Base-by-base conservation (phyloP, 2,888 invertebrate species). In the Gryllus longicercus region DNA sequence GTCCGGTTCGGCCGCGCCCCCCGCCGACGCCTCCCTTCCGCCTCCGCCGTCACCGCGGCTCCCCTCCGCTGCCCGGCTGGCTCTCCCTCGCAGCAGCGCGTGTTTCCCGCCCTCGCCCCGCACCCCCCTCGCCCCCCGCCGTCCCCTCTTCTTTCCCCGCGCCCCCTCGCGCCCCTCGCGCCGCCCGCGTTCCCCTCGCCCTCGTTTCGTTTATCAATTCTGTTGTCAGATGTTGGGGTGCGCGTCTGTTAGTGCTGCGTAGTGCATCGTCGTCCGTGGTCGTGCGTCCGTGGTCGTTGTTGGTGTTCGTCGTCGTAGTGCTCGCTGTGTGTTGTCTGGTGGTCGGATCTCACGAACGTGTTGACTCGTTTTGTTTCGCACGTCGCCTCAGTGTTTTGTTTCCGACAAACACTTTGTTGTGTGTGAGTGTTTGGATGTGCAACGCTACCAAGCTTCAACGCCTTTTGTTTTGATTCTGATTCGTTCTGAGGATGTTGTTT, bases 251-350 rank as follows among this genome's bases (percentile, higher is more conserved):
- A 74, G 75, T 79, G 78, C 50, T 77, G 74, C 51, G 78, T 74
- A 75, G 78, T 79, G 78, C 63, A 63, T 63, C 63, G 63, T 63
- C 63, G 63, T 63, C 63, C 63, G 79, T 79, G 79, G 63, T 79
- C 79, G 79, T 79, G 79, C 63, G 63, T 63, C 63, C 63, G 79
- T 79, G 79, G 63, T 79, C 79, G 79, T 79, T 38, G 63, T 63
- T n/a, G 63, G 63, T 63, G 63, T 63, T 63, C 63, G 63, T 63
- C 63, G 63, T 63, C 63, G 16, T 63, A 63, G 63, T 63, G 63
- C 63, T 63, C 63, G 63, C n/a, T 79, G 23, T n/a, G 78, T 78
- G 78, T 79, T 14, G 77, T 77, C 49, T 77, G 16, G 78, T 78
- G 78, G 38, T 78, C 78, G 78, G 23, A 78, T 78, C n/a, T 74